Evolutionary conservation across 2,113 vertebrate genomes (phyloP), one percentile per base, ranked within the genome.

Genomic region (Xyrauchen texanus): DNA sequence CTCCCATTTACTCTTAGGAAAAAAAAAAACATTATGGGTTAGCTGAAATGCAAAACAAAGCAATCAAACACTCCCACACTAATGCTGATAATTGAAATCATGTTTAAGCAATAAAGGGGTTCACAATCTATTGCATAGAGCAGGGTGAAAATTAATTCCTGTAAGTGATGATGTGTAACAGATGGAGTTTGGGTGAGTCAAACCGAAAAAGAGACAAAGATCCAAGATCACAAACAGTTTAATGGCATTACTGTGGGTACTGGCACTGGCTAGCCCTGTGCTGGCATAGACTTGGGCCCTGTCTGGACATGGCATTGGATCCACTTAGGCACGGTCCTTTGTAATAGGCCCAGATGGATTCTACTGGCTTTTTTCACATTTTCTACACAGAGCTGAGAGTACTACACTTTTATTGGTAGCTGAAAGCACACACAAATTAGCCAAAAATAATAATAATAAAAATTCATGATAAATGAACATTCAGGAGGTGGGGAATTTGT

Each of bases 171-270:
- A 81, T 42, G 58, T 34, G 49, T 4, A 80, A 46, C 64, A 81
- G 84, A 84, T 86, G 16, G 84, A 84, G 75, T 62, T 82, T 82
- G 86, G 86, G 82, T 90, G 86, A 90, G 86, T 86, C 87, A 79
- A 86, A 87, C 86, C 84, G 88, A 21, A 49, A 82, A 78, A 76
- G 77, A 84, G 44, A 63, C 66, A 80, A 77, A 64, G 21, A 76
- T 61, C 77, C 10, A n/a, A 66, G 12, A 66, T 66, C 64, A 42
- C 8, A 15, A 57, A 57, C 67, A 45, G 64, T 63, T 49, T 57
- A 47, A 57, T 12, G 16, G 44, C 8, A 8, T 7, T 15, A 10
- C 4, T 10, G 72, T 3, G 12, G 13, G 13, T 62, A 60, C 8
- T 10, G 85, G 83, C 76, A 70, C 16, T 15, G 81, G 21, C 21